A percentile compares a stretch with the other conserved stretches of the same genome.
These are phyloP conservation scores for Drosophila mayri DNA, from an alignment of 1,140 invertebrate genomes.

Conservation along the genomic window DNA sequence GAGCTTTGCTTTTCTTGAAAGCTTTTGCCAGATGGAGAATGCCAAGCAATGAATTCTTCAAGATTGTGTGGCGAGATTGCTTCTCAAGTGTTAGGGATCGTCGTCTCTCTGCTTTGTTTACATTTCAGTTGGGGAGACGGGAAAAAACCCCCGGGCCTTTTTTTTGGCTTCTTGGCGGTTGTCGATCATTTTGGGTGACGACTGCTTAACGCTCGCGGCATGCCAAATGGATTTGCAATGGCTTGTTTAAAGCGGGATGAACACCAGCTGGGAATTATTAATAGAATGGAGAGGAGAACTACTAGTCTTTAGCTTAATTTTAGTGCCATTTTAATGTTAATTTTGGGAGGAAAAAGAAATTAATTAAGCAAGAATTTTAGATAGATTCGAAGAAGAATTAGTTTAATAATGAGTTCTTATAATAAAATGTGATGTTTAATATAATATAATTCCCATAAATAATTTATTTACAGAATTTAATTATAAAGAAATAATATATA, in stretches of 20 bases:
- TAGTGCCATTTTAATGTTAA: conserved; percentile 11
- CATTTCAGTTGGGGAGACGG: conserved; percentile 9
- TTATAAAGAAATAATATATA: not conserved
- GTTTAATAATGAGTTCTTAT: too few relatives aligned
- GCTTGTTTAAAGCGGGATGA: not conserved
- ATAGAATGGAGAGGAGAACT: not conserved
- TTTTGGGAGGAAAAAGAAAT: not conserved
- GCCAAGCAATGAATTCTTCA: conserved; percentile 1
- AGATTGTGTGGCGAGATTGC: not conserved
- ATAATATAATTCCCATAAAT: too few relatives aligned
- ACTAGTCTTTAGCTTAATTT: conserved; percentile 21
- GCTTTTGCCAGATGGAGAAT: conserved; percentile 16
- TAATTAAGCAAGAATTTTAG: not conserved
- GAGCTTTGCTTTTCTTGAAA: conserved; percentile 27
- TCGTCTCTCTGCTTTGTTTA: conserved; percentile 53
- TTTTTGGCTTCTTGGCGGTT: conserved; percentile 18
- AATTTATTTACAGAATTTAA: not conserved
- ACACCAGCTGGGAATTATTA: conserved; percentile 21
- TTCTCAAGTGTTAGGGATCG: conserved; percentile 7
- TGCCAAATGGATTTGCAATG: conserved; percentile 21
- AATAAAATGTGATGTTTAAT: too few relatives aligned
- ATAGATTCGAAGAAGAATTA: not conserved
- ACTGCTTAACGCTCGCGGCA: conserved; percentile 1
- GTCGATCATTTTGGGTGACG: conserved; percentile 51
- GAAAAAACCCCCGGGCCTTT: conserved; percentile 33